Percentiles rank a stretch among this genome's conserved stretches.
Evolutionary conservation across 2,113 vertebrate genomes (phyloP).

Genomic region (Tamias sibiricus): DNA sequence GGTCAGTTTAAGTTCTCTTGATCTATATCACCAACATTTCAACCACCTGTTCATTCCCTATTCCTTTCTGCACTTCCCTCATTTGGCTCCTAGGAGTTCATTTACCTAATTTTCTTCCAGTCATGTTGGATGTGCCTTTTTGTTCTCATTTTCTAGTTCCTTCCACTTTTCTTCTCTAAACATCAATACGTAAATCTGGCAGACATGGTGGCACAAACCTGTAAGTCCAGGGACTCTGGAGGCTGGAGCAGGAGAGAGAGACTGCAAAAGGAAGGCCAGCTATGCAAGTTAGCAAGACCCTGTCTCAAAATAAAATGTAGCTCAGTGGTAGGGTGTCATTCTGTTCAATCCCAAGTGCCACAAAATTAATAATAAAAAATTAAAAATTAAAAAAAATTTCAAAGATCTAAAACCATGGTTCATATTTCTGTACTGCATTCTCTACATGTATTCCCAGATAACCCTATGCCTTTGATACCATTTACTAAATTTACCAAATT

Average conservation of each 20-base stretch:
- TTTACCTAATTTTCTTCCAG: neutral
- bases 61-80: neutral
- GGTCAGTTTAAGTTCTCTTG: neutral
- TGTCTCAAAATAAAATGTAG: neutral
- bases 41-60: neutral
- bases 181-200: neutral
- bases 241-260: too few relatives aligned
- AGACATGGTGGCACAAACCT: too few relatives aligned
- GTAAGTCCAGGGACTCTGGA: too few relatives aligned
- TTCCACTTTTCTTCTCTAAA: neutral
- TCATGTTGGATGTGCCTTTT: neutral
- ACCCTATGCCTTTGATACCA: neutral
- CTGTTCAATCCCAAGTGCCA: too few relatives aligned
- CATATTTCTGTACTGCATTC: neutral
- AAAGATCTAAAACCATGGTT: neutral
- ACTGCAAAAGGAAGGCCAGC: too few relatives aligned
- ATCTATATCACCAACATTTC: neutral
- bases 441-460: neutral
- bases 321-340: too few relatives aligned
- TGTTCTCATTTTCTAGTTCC: neutral
- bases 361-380: neutral
- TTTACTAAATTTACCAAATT: neutral
- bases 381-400: too few relatives aligned
- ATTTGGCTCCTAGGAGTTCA: neutral
- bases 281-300: too few relatives aligned